Base-by-base conservation (phyloP, 2,113 vertebrate species). In the Naja naja region DNA sequence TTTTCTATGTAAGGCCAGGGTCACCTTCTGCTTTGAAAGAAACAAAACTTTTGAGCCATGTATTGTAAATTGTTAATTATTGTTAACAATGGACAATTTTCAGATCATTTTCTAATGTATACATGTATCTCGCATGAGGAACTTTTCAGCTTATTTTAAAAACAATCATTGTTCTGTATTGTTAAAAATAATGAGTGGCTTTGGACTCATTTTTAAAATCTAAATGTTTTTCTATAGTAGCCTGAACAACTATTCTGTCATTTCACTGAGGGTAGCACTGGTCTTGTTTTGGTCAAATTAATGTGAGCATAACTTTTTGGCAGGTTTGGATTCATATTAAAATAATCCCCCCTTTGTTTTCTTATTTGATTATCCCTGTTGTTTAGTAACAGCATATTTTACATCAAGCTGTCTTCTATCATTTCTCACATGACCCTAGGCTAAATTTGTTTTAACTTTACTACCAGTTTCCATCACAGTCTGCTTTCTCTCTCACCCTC, bases 1-100 rank as follows among this genome's bases (percentile, higher is more conserved):
- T 94, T 94, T 90, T 85, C 30, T 1, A 12, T n/a, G 5, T 89
- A 11, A 93, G 64, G 14, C 90, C 60, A 18, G 92, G 91, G 94
- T 47, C 18, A 30, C 11, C 10, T 47, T 90, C 11, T 55, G n/a
- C 58, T 8, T 64, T 20, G 8, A 89, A 30, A 39, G 58, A 93
- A 93, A 85, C 20, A 85, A 85, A 91, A 94, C 25, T 1, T 88
- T 43, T 88, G 56, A 92, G 39, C 55, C 43, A 34, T 85, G n/a
- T 89, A 12, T 54, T 27, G n/a, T 91, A 69, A 22, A 49, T 60
- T 56, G 69, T 87, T 52, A 49, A 0, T 56, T 1, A 30, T 49
- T 87, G 47, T 88, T 0, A 2, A 1, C 30, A 85, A 54, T 25
- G 92, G 90, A 3, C 53, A 81, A 0, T 16, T 53, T 93, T 45